phyloP scores from a whole-genome alignment of 2,797 vertebrate species.

The Natrix natrix region DNA sequence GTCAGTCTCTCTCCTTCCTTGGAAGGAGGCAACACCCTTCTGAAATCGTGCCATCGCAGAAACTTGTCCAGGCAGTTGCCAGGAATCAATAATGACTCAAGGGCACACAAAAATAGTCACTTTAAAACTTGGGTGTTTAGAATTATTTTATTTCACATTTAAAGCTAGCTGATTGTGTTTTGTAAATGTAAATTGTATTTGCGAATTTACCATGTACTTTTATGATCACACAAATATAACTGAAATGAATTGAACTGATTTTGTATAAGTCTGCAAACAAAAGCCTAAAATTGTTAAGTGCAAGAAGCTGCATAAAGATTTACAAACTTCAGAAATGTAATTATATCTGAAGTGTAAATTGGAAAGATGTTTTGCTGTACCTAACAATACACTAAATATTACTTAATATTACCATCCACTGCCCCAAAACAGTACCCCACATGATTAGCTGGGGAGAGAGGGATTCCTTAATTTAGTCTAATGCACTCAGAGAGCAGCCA shows the following conservation, averaged over 20 bases:
- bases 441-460: background rate
- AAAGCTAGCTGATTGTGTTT: background rate
- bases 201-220: background rate
- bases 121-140: background rate
- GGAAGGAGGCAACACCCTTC: background rate
- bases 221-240: background rate
- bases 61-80: background rate
- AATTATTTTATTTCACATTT: background rate
- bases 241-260: background rate
- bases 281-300: background rate
- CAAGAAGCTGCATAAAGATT: background rate
- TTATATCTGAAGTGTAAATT: slow-evolving; percentile 10
- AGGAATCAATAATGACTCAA: background rate
- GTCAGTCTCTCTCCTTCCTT: background rate
- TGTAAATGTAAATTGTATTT: background rate
- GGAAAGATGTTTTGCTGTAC: background rate
- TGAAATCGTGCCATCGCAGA: background rate
- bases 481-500: slow-evolving; percentile 1
- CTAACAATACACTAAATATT: background rate
- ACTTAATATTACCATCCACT: background rate
- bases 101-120: background rate
- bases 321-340: background rate
- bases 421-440: background rate
- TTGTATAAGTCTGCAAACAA: background rate
- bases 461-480: background rate